phyloP scores from a whole-genome alignment of 2,797 vertebrate genomes.

The Malurus leucopterus region DNA sequence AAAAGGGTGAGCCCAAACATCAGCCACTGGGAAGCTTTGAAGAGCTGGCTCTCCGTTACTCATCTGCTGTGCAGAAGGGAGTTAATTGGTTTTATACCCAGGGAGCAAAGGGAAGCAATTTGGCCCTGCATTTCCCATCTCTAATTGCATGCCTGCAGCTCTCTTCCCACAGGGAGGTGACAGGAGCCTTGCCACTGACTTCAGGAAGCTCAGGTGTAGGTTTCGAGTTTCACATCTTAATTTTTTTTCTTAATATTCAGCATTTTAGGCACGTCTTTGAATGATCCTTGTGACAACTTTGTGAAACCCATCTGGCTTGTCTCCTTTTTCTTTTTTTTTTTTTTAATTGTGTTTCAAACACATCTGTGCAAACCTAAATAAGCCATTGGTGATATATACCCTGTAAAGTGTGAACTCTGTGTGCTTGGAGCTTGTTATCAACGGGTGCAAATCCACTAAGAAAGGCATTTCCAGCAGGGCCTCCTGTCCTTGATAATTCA shows the following conservation, averaged over 20 bases:
- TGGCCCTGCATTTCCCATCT: not conserved
- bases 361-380: not conserved
- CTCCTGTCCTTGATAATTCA: not conserved
- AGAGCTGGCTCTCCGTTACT: not conserved
- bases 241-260: not conserved
- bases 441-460: not conserved
- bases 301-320: not conserved
- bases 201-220: not conserved
- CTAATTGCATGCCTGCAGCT: not conserved
- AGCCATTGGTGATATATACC: not conserved
- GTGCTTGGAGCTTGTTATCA: not conserved
- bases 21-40: not conserved
- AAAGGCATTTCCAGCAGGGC: not conserved
- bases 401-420: not conserved
- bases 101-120: not conserved
- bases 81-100: not conserved
- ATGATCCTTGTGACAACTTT: not conserved
- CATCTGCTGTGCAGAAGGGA: not conserved
- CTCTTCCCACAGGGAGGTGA: not conserved
- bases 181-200: not conserved
- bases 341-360: not conserved
- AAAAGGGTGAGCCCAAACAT: not conserved
- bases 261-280: slow-evolving; percentile 2
- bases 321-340: not conserved
- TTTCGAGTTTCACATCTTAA: not conserved